These are phyloP conservation scores for Chaetorhynchus papuensis DNA, from an alignment of 2,113 vertebrate species.

Conservation along the genomic window DNA sequence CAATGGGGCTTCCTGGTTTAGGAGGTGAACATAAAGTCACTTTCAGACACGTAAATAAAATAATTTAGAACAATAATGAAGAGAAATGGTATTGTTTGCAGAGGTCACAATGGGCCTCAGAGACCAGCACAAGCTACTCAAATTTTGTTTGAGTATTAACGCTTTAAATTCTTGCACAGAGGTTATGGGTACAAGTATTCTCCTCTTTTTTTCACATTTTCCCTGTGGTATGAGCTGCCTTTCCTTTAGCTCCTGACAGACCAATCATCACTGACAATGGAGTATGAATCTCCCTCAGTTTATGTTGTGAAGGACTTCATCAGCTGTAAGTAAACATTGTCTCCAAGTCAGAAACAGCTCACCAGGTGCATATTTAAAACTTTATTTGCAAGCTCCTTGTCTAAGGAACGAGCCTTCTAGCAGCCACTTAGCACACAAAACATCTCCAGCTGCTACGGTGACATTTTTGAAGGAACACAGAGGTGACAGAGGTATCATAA, in stretches of 20 bases:
- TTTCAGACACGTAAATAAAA: neutral
- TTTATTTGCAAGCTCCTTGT: neutral
- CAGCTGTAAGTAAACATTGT: neutral
- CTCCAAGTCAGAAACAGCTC: neutral
- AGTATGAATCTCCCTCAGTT: neutral
- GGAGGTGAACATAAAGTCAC: neutral
- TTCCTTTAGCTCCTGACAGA: neutral
- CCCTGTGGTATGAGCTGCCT: too few species aligned
- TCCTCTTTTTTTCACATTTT: neutral
- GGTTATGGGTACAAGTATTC: rapidly evolving
- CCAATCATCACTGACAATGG: neutral
- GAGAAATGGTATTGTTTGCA: neutral
- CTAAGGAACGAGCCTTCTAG: neutral
- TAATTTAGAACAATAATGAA: neutral
- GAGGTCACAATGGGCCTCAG: neutral
- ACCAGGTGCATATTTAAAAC: neutral
- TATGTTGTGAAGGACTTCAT: neutral
- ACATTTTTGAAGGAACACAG: neutral
- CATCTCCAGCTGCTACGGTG: neutral
- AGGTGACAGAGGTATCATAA: neutral
- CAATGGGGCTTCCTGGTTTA: neutral
- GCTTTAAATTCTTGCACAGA: neutral
- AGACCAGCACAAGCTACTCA: neutral
- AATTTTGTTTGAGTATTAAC: neutral
- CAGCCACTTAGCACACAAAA: neutral